Conservation (phyloP, 2,888 invertebrate species). For the Caenorhabditis imperialis region DNA sequence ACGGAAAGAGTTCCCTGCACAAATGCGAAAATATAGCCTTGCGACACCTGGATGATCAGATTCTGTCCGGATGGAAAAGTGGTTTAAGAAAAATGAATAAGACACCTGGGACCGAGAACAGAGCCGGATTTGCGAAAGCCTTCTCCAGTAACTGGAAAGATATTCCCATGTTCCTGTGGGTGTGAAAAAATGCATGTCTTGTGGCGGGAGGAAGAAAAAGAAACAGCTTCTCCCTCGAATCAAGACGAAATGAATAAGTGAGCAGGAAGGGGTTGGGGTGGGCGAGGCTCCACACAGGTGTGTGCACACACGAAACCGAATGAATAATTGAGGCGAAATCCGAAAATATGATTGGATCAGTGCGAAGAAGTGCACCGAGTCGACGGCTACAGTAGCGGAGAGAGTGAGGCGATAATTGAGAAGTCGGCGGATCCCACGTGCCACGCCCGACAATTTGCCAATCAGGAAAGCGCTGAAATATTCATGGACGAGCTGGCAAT, state of each 20-base stretch:
- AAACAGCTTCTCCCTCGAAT: slow-evolving; percentile 48
- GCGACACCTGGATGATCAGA: too few species aligned
- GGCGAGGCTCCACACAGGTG: slow-evolving; percentile 11
- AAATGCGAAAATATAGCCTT: too few species aligned
- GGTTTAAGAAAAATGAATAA: too few species aligned
- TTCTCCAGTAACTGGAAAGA: slow-evolving; percentile 14
- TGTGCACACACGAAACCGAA: slow-evolving; percentile 27
- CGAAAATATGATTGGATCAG: slow-evolving; percentile 31
- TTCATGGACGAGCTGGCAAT: slow-evolving; percentile 38
- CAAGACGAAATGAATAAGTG: slow-evolving; percentile 48
- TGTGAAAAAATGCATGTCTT: slow-evolving; percentile 41
- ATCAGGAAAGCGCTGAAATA: slow-evolving; percentile 47
- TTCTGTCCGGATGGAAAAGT: too few species aligned
- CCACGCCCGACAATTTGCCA: slow-evolving; percentile 27
- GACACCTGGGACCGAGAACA: too few species aligned
- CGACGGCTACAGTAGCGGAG: not conserved
- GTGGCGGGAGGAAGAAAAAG: slow-evolving; percentile 14
- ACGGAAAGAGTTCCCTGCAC: too few species aligned
- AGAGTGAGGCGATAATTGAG: not conserved
- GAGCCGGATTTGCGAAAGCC: slow-evolving; percentile 30
- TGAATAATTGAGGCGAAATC: slow-evolving; percentile 41
- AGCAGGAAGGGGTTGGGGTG: slow-evolving; percentile 23
- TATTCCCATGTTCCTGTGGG: slow-evolving; percentile 20
- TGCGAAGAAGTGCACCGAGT: slow-evolving; percentile 1
- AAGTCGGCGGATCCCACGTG: slow-evolving; percentile 3